These are phyloP conservation scores for Salvelinus sp. DNA, from an alignment of 2,113 vertebrate species.

Conservation along the genomic window DNA sequence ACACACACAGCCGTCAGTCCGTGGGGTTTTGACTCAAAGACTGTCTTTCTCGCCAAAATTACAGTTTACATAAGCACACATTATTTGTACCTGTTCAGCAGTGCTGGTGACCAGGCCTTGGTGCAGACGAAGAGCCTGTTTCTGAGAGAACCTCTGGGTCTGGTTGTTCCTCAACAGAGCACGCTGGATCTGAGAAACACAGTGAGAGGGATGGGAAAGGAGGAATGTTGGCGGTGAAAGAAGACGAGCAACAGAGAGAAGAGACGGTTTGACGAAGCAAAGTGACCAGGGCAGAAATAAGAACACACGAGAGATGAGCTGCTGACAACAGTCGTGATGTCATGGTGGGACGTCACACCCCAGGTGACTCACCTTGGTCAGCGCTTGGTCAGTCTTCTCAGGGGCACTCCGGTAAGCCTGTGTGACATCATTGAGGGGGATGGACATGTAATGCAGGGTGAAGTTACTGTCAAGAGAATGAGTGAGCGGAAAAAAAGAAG, in stretches of 20 bases:
- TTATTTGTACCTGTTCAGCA: constrained; percentile 82
- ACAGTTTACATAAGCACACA: constrained; percentile 14
- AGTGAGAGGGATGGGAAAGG: neutral
- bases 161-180: constrained; percentile 87
- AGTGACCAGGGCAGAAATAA: neutral
- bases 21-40: neutral
- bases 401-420: constrained; percentile 85
- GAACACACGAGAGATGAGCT: neutral
- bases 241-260: neutral
- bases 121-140: constrained; percentile 84
- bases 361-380: constrained; percentile 80
- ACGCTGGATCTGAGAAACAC: constrained; percentile 80
- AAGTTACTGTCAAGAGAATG: constrained; percentile 77
- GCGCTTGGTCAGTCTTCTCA: constrained; percentile 83
- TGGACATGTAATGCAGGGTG: constrained; percentile 88
- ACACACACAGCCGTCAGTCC: neutral
- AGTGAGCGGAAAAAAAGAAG: neutral
- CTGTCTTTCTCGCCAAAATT: neutral
- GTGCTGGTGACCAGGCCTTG: constrained; percentile 89
- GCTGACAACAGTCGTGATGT: neutral
- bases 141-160: constrained; percentile 84
- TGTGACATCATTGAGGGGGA: constrained; percentile 86
- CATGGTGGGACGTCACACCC: neutral
- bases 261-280: neutral
- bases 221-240: neutral